Evolutionary conservation across 2,888 invertebrate genomes (phyloP).

Genomic region (Stenolophus ochropezus): DNA sequence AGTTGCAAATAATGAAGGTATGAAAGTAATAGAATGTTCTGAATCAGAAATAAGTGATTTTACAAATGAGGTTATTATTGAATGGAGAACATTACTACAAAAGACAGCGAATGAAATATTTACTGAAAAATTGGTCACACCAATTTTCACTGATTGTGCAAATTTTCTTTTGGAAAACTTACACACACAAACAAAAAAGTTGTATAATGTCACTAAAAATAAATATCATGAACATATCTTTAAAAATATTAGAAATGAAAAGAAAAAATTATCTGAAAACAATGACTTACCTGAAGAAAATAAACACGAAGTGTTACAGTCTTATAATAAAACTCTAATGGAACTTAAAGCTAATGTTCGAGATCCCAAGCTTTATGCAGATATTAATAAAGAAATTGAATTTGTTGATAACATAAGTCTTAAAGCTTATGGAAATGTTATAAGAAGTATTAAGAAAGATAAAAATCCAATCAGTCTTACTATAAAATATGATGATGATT

Average conservation of each 20-base stretch:
- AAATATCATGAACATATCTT: constrained; percentile 29
- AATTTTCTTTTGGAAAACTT: constrained; percentile 36
- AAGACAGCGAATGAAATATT: constrained; percentile 56
- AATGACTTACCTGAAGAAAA: constrained; percentile 11
- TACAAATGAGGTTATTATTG: constrained; percentile 38
- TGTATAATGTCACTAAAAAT: constrained; percentile 9
- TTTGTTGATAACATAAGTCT: constrained; percentile 57
- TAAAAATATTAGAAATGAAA: constrained; percentile 38
- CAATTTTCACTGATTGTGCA: constrained; percentile 47
- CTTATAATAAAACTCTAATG: constrained; percentile 59
- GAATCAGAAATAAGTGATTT: constrained; percentile 15
- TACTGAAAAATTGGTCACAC: constrained; percentile 52
- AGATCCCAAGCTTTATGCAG: constrained; percentile 60
- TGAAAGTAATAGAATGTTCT: background rate
- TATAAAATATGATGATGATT: background rate
- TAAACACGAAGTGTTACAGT: constrained; percentile 7
- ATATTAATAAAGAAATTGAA: constrained; percentile 55
- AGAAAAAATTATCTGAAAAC: background rate
- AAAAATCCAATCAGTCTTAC: background rate
- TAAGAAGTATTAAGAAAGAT: constrained; percentile 1
- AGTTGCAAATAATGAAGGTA: background rate
- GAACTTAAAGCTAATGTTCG: constrained; percentile 53
- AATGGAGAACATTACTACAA: constrained; percentile 51
- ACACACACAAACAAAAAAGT: constrained; percentile 11
- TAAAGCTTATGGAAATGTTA: constrained; percentile 3